These are phyloP conservation scores for Bombus terrestris DNA, from an alignment of 1,140 invertebrate species.

Conservation along the genomic window DNA sequence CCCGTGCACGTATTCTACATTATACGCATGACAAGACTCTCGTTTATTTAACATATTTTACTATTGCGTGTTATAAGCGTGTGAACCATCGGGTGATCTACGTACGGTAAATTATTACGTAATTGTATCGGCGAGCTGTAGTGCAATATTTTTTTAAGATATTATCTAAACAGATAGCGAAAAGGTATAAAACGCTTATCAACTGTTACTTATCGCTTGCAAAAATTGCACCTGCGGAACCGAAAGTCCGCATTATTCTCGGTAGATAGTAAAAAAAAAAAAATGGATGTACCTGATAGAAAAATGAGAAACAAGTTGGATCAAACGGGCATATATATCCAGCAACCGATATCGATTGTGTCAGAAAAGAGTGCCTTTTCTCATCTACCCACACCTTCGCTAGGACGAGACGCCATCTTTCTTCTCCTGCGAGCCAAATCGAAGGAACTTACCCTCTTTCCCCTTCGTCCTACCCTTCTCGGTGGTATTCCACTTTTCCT, in stretches of 20 bases:
- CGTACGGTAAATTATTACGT: background rate
- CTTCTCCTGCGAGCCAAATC: conserved; percentile 42
- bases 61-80: background rate
- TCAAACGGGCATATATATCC: conserved; percentile 13
- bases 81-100: background rate
- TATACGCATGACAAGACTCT: background rate
- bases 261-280: background rate
- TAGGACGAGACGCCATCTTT: conserved; percentile 66
- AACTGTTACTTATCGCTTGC: background rate
- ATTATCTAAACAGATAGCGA: conserved; percentile 35
- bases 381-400: conserved; percentile 53
- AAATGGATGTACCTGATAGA: too few species aligned
- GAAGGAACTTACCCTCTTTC: conserved; percentile 40
- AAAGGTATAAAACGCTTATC: conserved; percentile 24
- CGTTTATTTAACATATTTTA: background rate
- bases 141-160: background rate
- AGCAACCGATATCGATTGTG: conserved; percentile 67
- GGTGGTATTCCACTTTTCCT: background rate
- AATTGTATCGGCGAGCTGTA: background rate
- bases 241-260: background rate
- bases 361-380: conserved; percentile 43
- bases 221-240: background rate
- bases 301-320: conserved; percentile 33
- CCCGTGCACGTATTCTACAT: background rate
- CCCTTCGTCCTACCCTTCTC: conserved; percentile 13